These are phyloP conservation scores for Folsomia candida DNA, from an alignment of 2,888 invertebrate genomes.

Conservation along the genomic window DNA sequence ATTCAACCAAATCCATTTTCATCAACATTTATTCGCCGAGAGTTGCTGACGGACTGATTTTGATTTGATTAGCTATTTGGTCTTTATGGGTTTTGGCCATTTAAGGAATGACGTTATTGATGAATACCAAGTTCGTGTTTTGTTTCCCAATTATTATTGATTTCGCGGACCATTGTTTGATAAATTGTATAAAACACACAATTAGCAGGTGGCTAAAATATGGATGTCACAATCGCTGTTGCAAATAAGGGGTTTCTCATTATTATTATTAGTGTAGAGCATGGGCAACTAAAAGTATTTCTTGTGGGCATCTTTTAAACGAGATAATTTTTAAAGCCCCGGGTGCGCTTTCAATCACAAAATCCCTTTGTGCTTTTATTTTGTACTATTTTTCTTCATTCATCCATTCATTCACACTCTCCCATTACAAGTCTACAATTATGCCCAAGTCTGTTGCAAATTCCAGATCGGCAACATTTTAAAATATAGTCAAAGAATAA, in stretches of 20 bases:
- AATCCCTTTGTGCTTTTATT: too few species aligned
- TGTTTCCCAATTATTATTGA: not conserved
- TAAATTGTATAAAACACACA: not conserved
- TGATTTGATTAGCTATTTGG: not conserved
- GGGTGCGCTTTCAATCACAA: not conserved
- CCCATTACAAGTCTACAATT: not conserved
- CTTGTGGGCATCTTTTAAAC: conserved; percentile 6
- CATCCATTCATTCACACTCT: not conserved
- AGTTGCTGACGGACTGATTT: not conserved
- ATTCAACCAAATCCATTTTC: too few species aligned
- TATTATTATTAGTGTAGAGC: not conserved
- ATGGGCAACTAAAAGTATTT: not conserved
- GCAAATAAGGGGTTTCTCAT: not conserved
- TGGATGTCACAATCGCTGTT: not conserved
- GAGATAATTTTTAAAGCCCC: not conserved
- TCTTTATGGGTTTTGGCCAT: not conserved
- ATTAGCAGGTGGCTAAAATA: not conserved
- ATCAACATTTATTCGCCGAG: too few species aligned
- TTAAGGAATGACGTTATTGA: not conserved
- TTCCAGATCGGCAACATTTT: not conserved
- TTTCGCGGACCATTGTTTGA: not conserved
- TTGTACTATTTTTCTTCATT: not conserved
- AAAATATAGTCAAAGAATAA: not conserved
- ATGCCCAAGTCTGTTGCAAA: not conserved
- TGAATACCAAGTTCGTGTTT: not conserved